Conservation (phyloP, 2,113 vertebrate genomes). For the Leucoraja erinaceus region DNA sequence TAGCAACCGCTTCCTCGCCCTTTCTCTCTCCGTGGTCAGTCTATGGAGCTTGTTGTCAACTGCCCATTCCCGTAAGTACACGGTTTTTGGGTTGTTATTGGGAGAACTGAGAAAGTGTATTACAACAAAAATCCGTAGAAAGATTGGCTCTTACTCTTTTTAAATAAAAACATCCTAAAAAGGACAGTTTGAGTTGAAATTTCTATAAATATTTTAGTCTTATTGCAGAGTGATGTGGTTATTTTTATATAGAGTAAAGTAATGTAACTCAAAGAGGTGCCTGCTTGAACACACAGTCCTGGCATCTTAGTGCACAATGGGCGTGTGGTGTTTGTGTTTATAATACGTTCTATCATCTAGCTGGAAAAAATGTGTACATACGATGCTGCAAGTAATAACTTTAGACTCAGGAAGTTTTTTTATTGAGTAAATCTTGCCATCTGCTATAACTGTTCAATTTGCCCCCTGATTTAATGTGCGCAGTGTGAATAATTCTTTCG, state of each 20-base stretch:
- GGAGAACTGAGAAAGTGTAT: background rate
- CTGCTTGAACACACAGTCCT: background rate
- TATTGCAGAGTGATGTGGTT: background rate
- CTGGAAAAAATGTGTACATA: background rate
- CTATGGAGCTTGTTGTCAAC: background rate
- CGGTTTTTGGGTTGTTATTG: background rate
- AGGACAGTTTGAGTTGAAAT: background rate
- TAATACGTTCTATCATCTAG: background rate
- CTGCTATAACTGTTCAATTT: background rate
- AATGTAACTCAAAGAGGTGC: background rate
- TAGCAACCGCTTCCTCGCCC: background rate
- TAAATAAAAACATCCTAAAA: background rate
- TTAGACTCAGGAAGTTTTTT: background rate
- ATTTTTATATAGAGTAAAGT: no score
- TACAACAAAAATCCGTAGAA: background rate
- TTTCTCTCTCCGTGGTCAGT: background rate
- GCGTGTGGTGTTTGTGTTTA: background rate
- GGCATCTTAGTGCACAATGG: background rate
- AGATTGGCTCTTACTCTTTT: background rate
- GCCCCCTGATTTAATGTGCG: background rate
- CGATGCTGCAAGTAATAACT: background rate
- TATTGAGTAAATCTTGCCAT: background rate
- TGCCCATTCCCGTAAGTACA: constrained; percentile 5
- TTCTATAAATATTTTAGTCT: background rate
- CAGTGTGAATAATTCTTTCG: background rate